Conservation (phyloP, 2,113 vertebrate species). For the Alethe diademata region DNA sequence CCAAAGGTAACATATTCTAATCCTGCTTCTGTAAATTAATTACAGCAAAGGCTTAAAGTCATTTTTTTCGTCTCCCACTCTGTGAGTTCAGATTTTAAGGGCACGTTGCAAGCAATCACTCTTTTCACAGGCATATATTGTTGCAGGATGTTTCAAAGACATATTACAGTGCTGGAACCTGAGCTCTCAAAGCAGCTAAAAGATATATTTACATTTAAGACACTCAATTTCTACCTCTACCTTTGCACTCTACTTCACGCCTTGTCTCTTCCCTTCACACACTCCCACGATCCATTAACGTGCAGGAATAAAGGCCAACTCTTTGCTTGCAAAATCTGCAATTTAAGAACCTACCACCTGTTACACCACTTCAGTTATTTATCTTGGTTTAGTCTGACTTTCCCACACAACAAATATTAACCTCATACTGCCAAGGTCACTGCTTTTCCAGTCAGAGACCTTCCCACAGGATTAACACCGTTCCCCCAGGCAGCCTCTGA, state of each 20-base stretch:
- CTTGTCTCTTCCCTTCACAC: neutral
- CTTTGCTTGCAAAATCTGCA: neutral
- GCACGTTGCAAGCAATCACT: neutral
- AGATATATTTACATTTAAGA: neutral
- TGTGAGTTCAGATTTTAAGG: neutral
- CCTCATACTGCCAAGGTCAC: neutral
- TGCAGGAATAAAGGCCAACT: neutral
- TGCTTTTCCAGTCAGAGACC: neutral
- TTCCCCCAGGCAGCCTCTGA: neutral
- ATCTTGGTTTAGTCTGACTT: neutral
- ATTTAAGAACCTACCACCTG: neutral
- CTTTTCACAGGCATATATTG: neutral
- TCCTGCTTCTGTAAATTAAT: neutral
- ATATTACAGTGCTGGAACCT: accelerated
- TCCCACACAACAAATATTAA: neutral
- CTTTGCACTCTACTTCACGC: neutral
- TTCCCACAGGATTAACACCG: neutral
- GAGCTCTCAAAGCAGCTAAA: neutral
- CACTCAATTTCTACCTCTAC: neutral
- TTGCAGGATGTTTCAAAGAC: neutral
- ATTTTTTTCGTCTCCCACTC: neutral
- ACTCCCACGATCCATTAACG: neutral
- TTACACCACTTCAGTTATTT: neutral
- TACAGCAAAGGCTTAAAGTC: neutral
- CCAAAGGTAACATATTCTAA: neutral